Conservation (phyloP, 2,797 vertebrate species). For the Sebastes trivittatus region DNA sequence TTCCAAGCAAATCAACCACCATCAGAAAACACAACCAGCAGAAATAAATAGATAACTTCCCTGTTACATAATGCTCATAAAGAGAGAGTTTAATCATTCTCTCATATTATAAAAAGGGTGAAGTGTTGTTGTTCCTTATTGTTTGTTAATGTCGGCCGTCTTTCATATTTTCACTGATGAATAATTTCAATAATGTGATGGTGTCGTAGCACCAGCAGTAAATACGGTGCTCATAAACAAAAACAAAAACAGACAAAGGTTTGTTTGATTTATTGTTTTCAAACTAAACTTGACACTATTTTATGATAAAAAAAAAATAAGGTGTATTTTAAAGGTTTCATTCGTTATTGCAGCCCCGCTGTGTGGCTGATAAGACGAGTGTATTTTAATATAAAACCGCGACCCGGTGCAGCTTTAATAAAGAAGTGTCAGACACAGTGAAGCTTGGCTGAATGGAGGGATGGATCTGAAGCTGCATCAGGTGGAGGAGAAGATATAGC, state of each 20-base stretch:
- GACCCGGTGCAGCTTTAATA: conserved; percentile 33
- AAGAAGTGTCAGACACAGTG: conserved; percentile 13
- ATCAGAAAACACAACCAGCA: background rate
- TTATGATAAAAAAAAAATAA: background rate
- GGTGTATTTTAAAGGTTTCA: conserved; percentile 15
- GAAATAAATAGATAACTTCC: background rate
- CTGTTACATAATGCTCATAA: background rate
- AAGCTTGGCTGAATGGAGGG: background rate
- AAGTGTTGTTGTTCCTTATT: conserved; percentile 17
- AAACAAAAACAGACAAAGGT: background rate
- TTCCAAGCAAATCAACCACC: background rate
- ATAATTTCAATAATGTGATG: conserved; percentile 16
- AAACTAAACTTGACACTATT: conserved; percentile 24
- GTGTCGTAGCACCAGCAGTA: background rate
- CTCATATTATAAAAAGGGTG: background rate
- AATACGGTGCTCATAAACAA: conserved; percentile 1
- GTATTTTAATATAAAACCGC: conserved; percentile 27
- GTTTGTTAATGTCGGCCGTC: conserved; percentile 28
- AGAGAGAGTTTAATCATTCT: conserved; percentile 5
- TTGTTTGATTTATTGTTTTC: conserved; percentile 46
- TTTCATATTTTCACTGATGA: conserved; percentile 32
- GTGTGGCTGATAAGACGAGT: conserved; percentile 8
- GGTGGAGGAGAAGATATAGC: background rate
- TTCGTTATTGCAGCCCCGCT: conserved; percentile 35
- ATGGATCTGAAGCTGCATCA: background rate